Conservation (phyloP, 2,113 vertebrate species). For the Oryzias woworae region DNA sequence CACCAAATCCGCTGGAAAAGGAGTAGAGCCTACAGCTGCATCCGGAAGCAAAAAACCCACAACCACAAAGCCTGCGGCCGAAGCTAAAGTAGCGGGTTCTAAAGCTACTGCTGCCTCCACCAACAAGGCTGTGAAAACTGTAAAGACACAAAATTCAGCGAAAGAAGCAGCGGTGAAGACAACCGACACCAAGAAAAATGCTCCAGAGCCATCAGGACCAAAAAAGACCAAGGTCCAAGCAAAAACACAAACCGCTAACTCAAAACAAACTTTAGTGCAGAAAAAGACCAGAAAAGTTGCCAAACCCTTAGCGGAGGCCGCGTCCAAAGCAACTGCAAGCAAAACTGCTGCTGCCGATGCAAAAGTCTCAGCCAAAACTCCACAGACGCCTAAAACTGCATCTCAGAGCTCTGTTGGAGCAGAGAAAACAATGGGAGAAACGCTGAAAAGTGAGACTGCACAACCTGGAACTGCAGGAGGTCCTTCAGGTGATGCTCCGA, state of each 20-base stretch:
- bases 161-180: neutral
- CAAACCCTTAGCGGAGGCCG: neutral
- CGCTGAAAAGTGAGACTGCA: neutral
- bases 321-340: neutral
- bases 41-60: neutral
- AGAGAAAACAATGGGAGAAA: neutral
- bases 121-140: neutral
- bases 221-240: neutral
- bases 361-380: neutral
- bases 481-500: neutral
- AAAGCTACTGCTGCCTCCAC: slow-evolving; percentile 11
- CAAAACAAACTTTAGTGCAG: neutral
- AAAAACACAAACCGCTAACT: neutral
- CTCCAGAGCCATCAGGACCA: neutral
- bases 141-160: neutral
- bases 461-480: neutral
- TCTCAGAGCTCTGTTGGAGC: neutral
- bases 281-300: neutral
- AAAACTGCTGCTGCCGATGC: neutral
- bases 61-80: slow-evolving; percentile 1
- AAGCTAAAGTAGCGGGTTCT: slow-evolving; percentile 10
- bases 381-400: neutral
- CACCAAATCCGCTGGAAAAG: slow-evolving; percentile 2
- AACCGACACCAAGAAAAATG: neutral
- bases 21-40: neutral